Base-by-base conservation (phyloP, 2,888 invertebrate species). In the Noctua janthina region DNA sequence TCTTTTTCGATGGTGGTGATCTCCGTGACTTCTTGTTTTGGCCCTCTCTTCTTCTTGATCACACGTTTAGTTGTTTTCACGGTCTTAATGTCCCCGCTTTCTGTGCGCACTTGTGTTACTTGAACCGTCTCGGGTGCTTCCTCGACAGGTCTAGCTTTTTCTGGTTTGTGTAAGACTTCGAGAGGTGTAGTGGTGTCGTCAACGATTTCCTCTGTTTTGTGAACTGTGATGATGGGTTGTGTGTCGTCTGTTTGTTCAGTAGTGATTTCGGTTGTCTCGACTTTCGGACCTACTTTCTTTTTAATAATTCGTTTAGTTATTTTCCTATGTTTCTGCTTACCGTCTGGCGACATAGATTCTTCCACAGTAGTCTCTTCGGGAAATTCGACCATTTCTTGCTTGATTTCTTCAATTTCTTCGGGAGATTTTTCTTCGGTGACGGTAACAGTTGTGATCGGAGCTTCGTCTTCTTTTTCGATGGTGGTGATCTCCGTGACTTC, bases 351-450 rank as follows among this genome's bases (percentile, higher is more conserved):
- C 0, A 51, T 59, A 0, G 78, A 68, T 35, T 88, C 84, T 20
- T 89, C 88, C 0, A 86, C n/a, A 0, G 74, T 94, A 0, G 76
- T 87, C 13, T 89, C 88, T 46, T 90, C 90, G 0, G 90, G 90
- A 0, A 90, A 51, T 67, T 89, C 90, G 0, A 90, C 17, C 0
- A 87, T 81, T 68, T 90, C 43, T 0, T 83, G 82, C 29, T 93
- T 51, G 0, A 54, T 43, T 0, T 82, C 69, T 11, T 79, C 59
- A 1, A 11, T 74, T 10, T 77, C 74, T 80, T 67, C 94, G 87
- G 87, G 94, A 86, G 56, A 93, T 91, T 86, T 90, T 86, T 91
- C 96, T 91, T 88, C 95, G 86, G 96, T 96, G 0, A 92, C 88
- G 0, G 83, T 90, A 0, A 91, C 89, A 0, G 89, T 91, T 0